A percentile compares a stretch with the other conserved stretches of the same genome.
phyloP scores from a whole-genome alignment of 2,113 vertebrate species.

The Amphilophus citrinellus region DNA sequence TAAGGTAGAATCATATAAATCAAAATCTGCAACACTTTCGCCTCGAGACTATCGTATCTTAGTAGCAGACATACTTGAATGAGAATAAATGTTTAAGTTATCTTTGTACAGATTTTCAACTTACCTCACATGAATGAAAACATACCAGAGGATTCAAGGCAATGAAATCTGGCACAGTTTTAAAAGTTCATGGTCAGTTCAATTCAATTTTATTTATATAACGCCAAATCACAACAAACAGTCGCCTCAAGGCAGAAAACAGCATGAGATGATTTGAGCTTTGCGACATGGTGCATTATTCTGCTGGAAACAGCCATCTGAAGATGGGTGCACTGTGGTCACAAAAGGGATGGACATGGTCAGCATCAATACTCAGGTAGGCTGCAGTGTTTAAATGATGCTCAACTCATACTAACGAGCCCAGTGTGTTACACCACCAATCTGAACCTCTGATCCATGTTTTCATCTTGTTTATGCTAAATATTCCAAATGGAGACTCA shows the following conservation, averaged over 20 bases:
- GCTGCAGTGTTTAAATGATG: neutral
- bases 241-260: neutral
- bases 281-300: neutral
- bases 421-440: neutral
- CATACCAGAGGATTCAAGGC: neutral
- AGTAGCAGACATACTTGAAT: neutral
- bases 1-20: constrained; percentile 19
- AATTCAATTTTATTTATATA: too few relatives aligned
- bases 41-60: neutral
- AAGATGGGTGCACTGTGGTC: too few relatives aligned
- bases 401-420: neutral
- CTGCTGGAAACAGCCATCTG: neutral
- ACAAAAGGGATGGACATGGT: neutral
- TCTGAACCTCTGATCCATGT: neutral
- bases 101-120: neutral
- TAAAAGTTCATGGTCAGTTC: neutral
- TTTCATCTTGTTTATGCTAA: neutral
- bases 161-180: neutral
- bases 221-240: too few relatives aligned
- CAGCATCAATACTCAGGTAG: neutral
- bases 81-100: neutral
- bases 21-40: neutral
- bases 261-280: neutral
- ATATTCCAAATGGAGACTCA: neutral
- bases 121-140: neutral